Base-by-base conservation (phyloP, 2,888 invertebrate species). In the Xestia ashworthii region DNA sequence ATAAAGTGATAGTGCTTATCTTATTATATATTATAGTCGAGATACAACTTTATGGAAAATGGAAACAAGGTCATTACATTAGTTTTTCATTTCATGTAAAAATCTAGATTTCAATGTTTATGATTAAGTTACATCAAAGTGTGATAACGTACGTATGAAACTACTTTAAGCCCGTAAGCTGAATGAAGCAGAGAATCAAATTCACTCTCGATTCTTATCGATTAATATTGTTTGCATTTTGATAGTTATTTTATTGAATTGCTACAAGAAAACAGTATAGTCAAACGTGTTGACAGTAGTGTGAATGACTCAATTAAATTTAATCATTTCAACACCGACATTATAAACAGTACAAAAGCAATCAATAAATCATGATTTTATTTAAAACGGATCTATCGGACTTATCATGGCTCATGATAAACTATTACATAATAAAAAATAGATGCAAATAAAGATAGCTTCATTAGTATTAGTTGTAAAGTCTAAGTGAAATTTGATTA, bases 401-500 rank as follows among this genome's bases (percentile, higher is more conserved):
- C 64, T 50, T 80, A 72, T 72, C 64, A 64, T 64, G 4, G 55
- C 32, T 66, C 22, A 41, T 62, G 32, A 80, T 87, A 58, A 65
- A 75, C 60, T 62, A 81, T 74, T 70, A 60, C 62, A 71, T 79
- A 53, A 77, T 80, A 79, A 84, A 86, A 75, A 22, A 64, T 69
- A 14, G 53, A 78, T 75, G 67, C 50, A 77, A 80, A 82, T 48
- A 64, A 67, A 77, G 55, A 76, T 60, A 58, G 74, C 80, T 88
- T 81, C 67, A 85, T 83, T 83, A 78, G 74, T 67, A 73, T 80
- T 65, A 71, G 64, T 67, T 71, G n/a, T 78, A 71, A 82, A 71
- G 55, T 80, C 44, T 77, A 78, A 88, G 75, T 83, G 78, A 85
- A 76, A 87, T 76, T 78, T 73, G 72, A 83, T 77, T 81, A 84